Conservation (phyloP, 2,113 vertebrate genomes). For the Silurus meridionalis region DNA sequence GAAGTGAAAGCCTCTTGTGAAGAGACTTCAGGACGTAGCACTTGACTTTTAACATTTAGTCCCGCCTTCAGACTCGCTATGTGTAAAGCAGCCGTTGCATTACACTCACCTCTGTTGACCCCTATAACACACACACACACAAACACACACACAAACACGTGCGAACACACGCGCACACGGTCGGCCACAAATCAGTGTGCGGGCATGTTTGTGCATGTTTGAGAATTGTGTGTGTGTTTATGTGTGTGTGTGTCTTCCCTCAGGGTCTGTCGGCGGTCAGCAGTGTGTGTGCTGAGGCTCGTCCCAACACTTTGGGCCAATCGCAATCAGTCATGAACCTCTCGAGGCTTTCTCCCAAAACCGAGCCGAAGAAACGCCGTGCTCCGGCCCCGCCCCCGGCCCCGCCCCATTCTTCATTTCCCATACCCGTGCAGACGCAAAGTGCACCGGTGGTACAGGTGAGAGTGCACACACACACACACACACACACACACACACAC, state of each 20-base stretch:
- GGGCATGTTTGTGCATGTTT: slow-evolving; percentile 40
- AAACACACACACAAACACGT: neutral
- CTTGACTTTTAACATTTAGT: slow-evolving; percentile 4
- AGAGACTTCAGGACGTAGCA: neutral
- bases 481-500: neutral
- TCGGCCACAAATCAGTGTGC: neutral
- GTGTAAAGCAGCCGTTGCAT: neutral
- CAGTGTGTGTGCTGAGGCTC: slow-evolving; percentile 69
- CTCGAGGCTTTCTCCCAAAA: slow-evolving; percentile 75
- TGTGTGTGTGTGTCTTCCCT: neutral
- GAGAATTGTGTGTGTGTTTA: slow-evolving; percentile 13
- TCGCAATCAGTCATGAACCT: slow-evolving; percentile 85
- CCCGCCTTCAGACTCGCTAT: neutral
- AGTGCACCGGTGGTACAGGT: slow-evolving; percentile 62
- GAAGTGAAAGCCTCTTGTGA: neutral
- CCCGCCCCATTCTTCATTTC: slow-evolving; percentile 75
- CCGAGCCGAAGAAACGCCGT: slow-evolving; percentile 82
- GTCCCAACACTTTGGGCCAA: slow-evolving; percentile 75
- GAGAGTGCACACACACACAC: slow-evolving; percentile 5
- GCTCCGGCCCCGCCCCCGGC: slow-evolving; percentile 85
- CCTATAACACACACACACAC: neutral
- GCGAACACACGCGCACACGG: neutral
- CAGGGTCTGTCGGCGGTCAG: slow-evolving; percentile 76
- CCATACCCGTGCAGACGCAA: slow-evolving; percentile 25
- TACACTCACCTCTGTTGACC: neutral